Evolutionary conservation across 2,888 invertebrate genomes (phyloP).

Genomic region (Heterodera filipjevi): DNA sequence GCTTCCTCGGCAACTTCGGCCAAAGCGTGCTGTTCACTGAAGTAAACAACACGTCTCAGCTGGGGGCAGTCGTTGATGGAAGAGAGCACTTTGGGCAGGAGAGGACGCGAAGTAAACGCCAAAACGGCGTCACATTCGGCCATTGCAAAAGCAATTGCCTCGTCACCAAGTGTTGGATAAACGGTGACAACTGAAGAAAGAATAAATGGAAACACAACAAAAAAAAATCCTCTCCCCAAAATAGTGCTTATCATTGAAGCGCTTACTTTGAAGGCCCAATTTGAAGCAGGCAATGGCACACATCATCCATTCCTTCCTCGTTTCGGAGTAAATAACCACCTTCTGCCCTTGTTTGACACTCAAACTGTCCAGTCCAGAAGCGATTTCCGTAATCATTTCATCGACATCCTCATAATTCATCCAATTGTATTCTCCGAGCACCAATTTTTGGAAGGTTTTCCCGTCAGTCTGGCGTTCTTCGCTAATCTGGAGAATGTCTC

Average conservation of each 20-base stretch:
- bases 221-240: neutral
- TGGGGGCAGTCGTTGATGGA: constrained; percentile 54
- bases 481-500: constrained; percentile 75
- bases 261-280: constrained; percentile 80
- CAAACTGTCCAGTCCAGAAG: constrained; percentile 80
- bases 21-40: constrained; percentile 42
- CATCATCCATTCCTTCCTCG: constrained; percentile 95
- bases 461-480: constrained; percentile 93
- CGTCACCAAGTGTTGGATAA: constrained; percentile 93
- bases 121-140: constrained; percentile 93
- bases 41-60: constrained; percentile 59
- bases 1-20: constrained; percentile 32
- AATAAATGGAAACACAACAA: neutral
- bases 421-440: constrained; percentile 60
- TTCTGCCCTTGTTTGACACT: constrained; percentile 68
- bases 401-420: constrained; percentile 67
- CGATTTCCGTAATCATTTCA: constrained; percentile 80
- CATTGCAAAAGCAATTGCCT: constrained; percentile 92
- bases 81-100: constrained; percentile 81
- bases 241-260: neutral
- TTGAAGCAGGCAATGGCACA: constrained; percentile 94
- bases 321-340: constrained; percentile 95
- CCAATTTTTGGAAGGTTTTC: constrained; percentile 81
- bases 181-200: constrained; percentile 81
- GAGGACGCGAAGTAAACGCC: constrained; percentile 87